These are phyloP conservation scores for Morphnarchus princeps DNA, from an alignment of 2,113 vertebrate species.

Conservation along the genomic window DNA sequence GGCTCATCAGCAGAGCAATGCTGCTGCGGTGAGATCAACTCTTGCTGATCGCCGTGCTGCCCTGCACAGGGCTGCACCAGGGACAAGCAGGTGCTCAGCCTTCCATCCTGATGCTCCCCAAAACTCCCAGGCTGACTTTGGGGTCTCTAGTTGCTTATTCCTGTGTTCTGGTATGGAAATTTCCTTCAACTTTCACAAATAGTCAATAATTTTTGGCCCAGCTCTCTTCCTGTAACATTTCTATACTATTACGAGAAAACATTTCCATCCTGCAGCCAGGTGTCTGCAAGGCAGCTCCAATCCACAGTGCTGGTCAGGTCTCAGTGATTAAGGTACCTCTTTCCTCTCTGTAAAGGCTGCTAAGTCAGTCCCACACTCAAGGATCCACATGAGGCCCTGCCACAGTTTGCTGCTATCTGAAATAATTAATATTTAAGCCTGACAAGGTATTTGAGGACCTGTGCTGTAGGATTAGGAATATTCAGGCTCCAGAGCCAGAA, in stretches of 20 bases:
- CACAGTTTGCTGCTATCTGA: background rate
- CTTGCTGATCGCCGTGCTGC: accelerated
- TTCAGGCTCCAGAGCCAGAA: background rate
- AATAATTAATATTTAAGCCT: slow-evolving; percentile 34
- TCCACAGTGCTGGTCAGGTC: background rate
- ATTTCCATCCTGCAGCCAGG: background rate
- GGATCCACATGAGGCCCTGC: background rate
- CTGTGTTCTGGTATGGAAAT: background rate
- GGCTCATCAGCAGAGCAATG: background rate
- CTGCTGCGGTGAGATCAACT: background rate
- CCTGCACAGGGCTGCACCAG: background rate
- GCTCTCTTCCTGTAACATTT: background rate
- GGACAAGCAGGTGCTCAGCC: background rate
- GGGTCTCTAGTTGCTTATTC: background rate
- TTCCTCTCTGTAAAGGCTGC: background rate
- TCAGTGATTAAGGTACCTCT: background rate
- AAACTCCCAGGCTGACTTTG: background rate
- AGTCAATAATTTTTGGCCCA: background rate
- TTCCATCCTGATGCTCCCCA: background rate
- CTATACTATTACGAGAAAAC: background rate
- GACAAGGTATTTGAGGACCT: background rate
- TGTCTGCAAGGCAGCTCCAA: background rate
- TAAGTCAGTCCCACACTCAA: background rate
- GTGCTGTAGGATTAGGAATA: background rate
- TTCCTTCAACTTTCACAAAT: background rate